These are phyloP conservation scores for Hermetia illucens DNA, from an alignment of 1,140 invertebrate genomes.

Conservation along the genomic window DNA sequence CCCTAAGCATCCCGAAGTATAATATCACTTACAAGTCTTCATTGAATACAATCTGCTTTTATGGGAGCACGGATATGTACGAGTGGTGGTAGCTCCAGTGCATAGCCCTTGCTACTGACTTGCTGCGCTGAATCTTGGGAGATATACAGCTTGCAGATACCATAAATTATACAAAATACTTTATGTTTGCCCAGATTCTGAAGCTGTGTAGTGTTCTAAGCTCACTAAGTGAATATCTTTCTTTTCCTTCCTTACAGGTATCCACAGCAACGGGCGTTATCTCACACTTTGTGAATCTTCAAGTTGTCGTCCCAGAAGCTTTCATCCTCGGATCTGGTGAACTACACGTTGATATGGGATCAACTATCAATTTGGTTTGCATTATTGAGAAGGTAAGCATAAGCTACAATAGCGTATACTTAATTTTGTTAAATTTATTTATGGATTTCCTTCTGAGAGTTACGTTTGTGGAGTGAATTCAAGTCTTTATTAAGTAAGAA, in stretches of 20 bases:
- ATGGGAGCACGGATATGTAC: too few species aligned
- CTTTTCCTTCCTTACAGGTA: constrained; percentile 42
- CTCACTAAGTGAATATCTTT: constrained; percentile 4
- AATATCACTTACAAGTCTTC: too few species aligned
- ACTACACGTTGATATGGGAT: constrained; percentile 78
- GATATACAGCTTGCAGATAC: too few species aligned
- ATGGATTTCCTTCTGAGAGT: too few species aligned
- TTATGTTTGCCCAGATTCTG: not conserved
- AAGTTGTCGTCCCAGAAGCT: constrained; percentile 76
- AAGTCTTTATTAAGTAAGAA: too few species aligned
- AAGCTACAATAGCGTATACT: constrained; percentile 2
- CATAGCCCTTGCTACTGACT: too few species aligned
- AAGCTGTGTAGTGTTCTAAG: constrained; percentile 1
- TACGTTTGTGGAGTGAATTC: too few species aligned
- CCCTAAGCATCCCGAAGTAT: too few species aligned
- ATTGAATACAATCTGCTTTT: too few species aligned
- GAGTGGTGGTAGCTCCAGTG: too few species aligned
- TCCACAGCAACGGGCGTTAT: constrained; percentile 70
- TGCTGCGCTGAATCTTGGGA: too few species aligned
- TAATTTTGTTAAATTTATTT: not conserved
- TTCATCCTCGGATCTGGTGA: constrained; percentile 76
- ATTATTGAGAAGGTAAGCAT: constrained; percentile 77
- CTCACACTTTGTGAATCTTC: constrained; percentile 75
- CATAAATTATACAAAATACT: too few species aligned
- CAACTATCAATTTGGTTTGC: constrained; percentile 80